Evolutionary conservation across 2,113 vertebrate species (phyloP), one percentile per base, ranked within the genome.

Genomic region (Sarotherodon lohbergeri): DNA sequence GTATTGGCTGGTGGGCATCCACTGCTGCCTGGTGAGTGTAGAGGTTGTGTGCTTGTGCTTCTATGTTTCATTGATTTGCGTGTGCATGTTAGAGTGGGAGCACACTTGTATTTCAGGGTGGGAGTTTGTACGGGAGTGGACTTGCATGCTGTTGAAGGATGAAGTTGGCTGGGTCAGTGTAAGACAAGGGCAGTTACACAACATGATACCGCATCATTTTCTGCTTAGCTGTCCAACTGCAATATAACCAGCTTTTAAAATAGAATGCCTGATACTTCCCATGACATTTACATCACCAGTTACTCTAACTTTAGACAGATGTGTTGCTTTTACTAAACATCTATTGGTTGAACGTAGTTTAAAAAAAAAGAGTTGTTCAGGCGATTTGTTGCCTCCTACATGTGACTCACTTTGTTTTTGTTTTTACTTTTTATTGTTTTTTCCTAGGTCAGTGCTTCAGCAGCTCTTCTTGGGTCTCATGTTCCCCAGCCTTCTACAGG

Each of bases 1-100:
- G 97, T 13, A 94, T 99, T 81, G 98, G 98, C 90, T 99, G 98
- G 98, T 99, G 98, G 99, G 98, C 98, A 29, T 98, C 98, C 4
- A 97, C 96, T 89, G 98, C 97, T 57, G 97, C 98, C 84, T 99
- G 99, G 99, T 99, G 96, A 98, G 98, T 89, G 19, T 34, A n/a
- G 71, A 79, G 41, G 34, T 81, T 82, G 19, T 41, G 39, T 32
- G 2, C 13, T 12, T 63, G 39, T 83, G 13, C n/a, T 82, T 85
- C 22, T 81, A 1, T 39, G n/a, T 56, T 82, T 81, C 59, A 32
- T 59, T 39, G 66, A 61, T 81, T 54, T 90, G 73, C 13, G 46
- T 82, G 79, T 86, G 80, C 14, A 12, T 86, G 71, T 82, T 32
- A 50, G 85, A 86, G 88, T 90, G 59, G 87, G 89, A 84, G 80